Conservation (phyloP, 2,888 invertebrate genomes). For the Cephonodes hylas region DNA sequence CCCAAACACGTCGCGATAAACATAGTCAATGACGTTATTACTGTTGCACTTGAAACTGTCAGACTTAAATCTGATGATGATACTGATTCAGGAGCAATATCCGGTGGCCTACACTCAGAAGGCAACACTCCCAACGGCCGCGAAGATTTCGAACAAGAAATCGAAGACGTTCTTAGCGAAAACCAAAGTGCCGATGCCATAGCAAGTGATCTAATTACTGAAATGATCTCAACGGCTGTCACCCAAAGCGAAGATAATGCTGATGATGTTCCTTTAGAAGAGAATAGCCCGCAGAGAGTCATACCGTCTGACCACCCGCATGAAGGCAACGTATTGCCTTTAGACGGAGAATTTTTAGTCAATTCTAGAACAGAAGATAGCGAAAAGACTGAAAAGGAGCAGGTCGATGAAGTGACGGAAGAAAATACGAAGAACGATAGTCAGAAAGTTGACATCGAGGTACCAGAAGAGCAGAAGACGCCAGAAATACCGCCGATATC, state of each 20-base stretch:
- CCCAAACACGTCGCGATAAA: constrained; percentile 70
- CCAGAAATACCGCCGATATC: constrained; percentile 86
- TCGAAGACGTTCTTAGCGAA: constrained; percentile 63
- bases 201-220: constrained; percentile 61
- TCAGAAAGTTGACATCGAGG: constrained; percentile 50
- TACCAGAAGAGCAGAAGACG: constrained; percentile 58
- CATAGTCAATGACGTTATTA: constrained; percentile 75
- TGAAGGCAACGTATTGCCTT: constrained; percentile 69
- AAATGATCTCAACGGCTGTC: constrained; percentile 57
- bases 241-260: constrained; percentile 38
- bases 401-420: constrained; percentile 41
- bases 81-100: constrained; percentile 74
- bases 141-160: constrained; percentile 71
- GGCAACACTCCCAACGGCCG: constrained; percentile 73
- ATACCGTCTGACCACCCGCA: constrained; percentile 62
- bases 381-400: constrained; percentile 39
- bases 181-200: constrained; percentile 58
- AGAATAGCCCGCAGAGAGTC: constrained; percentile 54
- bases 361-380: constrained; percentile 53
- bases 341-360: constrained; percentile 71
- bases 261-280: constrained; percentile 22
- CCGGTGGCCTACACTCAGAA: constrained; percentile 69
- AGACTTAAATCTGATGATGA: constrained; percentile 70
- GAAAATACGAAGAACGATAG: constrained; percentile 66
- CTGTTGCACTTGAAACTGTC: constrained; percentile 70